These are phyloP conservation scores for Alcis repandata DNA, from an alignment of 2,888 invertebrate genomes.

Conservation along the genomic window DNA sequence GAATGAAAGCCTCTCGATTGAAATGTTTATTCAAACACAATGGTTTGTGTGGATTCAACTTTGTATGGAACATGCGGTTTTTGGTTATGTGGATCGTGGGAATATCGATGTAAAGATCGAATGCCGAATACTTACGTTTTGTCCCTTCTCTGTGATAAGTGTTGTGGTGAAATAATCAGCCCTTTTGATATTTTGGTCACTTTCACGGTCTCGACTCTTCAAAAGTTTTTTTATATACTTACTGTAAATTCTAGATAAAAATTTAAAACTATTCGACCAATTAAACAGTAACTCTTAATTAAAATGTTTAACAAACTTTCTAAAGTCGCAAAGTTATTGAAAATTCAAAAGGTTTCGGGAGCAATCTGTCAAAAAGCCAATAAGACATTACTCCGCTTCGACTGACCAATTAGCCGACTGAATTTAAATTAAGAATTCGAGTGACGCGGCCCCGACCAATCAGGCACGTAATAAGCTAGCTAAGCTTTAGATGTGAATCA, in stretches of 20 bases:
- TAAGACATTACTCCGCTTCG: conserved; percentile 50
- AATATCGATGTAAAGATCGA: conserved; percentile 18
- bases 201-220: too few species aligned
- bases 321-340: conserved; percentile 9
- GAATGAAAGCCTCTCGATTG: conserved; percentile 78
- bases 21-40: conserved; percentile 82
- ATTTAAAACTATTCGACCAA: background rate
- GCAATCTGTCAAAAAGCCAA: conserved; percentile 59
- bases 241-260: too few species aligned
- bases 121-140: background rate
- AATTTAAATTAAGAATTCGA: conserved; percentile 62
- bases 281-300: background rate
- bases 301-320: background rate
- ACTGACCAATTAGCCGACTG: conserved; percentile 58
- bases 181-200: background rate
- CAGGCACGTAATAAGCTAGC: conserved; percentile 59
- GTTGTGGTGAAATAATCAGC: too few species aligned
- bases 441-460: conserved; percentile 53
- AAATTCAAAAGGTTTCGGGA: conserved; percentile 26
- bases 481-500: conserved; percentile 54
- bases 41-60: conserved; percentile 68
- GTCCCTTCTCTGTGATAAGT: background rate
- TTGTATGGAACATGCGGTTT: conserved; percentile 51
- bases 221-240: too few species aligned
- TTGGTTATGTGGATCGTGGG: conserved; percentile 37